A percentile compares a stretch with the other conserved stretches of the same genome.
Evolutionary conservation across 2,113 vertebrate species (phyloP).

Genomic region (Merops nubicus): DNA sequence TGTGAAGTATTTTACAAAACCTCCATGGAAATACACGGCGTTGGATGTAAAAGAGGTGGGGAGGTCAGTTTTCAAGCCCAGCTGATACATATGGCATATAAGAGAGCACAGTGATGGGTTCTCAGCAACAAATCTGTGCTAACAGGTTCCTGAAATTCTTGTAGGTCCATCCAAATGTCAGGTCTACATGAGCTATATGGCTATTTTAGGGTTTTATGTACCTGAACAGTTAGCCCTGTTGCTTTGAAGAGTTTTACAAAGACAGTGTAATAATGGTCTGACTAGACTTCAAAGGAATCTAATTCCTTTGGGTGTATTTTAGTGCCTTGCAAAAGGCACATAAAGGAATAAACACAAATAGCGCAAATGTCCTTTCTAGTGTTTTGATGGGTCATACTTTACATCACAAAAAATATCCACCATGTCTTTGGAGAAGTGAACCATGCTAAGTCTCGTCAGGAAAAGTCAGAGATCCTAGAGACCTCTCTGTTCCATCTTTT

Average conservation of each 20-base stretch:
- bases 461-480: too few species aligned
- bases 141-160: not conserved
- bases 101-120: not conserved
- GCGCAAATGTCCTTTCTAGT: not conserved
- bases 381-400: not conserved
- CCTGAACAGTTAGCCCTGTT: not conserved
- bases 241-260: not conserved
- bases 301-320: not conserved
- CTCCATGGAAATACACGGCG: not conserved
- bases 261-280: not conserved
- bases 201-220: not conserved
- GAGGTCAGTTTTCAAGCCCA: not conserved
- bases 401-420: not conserved
- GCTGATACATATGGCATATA: accelerated
- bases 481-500: not conserved
- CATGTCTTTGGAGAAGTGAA: not conserved
- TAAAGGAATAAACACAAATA: not conserved
- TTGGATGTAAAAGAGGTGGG: not conserved
- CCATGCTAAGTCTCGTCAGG: too few species aligned
- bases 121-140: not conserved
- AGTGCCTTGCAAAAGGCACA: not conserved
- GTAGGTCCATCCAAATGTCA: not conserved
- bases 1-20: not conserved
- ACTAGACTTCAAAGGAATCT: not conserved
- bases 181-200: not conserved